phyloP scores from a whole-genome alignment of 2,797 vertebrate genomes.

The Tamandua tetradactyla region DNA sequence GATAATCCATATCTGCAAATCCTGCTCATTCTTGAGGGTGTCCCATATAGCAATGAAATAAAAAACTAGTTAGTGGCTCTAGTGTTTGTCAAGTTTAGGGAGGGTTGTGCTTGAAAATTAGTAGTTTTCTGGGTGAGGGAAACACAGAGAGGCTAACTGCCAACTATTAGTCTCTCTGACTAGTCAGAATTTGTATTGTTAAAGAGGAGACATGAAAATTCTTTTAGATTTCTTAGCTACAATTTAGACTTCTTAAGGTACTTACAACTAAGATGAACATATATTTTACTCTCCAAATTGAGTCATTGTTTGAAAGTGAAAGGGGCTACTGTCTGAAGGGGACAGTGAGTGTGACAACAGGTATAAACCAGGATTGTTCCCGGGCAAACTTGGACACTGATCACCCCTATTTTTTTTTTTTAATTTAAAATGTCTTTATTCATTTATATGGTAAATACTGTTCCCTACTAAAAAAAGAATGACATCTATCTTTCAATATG shows the following conservation, averaged over 20 bases:
- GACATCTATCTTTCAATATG: too few relatives aligned
- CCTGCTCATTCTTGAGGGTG: neutral
- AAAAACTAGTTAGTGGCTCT: conserved; percentile 15
- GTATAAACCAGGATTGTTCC: conserved; percentile 2
- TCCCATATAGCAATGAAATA: neutral
- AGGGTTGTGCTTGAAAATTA: conserved; percentile 26
- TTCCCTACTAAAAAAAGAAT: too few relatives aligned
- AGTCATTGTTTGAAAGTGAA: conserved; percentile 43
- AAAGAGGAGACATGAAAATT: conserved; percentile 43
- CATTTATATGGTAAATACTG: too few relatives aligned
- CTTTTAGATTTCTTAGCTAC: conserved; percentile 29
- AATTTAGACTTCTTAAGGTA: conserved; percentile 51
- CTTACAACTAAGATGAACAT: conserved; percentile 44
- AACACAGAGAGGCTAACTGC: conserved; percentile 17
- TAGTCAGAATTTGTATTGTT: conserved; percentile 50
- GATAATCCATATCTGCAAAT: neutral
- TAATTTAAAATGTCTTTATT: too few relatives aligned
- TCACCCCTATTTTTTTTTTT: too few relatives aligned
- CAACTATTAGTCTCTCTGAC: conserved; percentile 33
- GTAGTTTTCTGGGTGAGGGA: conserved; percentile 40
- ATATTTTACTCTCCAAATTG: conserved; percentile 46
- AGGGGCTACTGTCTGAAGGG: neutral
- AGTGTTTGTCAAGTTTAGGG: conserved; percentile 14
- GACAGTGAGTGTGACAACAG: neutral
- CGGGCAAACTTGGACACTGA: conserved; percentile 16